Conservation (phyloP, 2,797 vertebrate species). For the Thamnophis elegans region DNA sequence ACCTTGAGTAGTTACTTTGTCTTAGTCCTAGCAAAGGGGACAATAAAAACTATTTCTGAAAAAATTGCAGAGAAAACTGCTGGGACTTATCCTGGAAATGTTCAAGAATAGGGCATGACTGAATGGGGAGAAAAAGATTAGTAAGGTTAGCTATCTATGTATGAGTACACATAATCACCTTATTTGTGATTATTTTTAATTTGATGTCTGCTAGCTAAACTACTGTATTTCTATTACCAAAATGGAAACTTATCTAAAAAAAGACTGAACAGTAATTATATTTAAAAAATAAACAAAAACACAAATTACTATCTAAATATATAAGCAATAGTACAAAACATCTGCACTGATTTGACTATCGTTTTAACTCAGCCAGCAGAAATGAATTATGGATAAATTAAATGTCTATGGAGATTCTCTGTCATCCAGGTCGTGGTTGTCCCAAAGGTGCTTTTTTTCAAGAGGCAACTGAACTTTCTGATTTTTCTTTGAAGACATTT, state of each 20-base stretch:
- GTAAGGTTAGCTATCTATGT: neutral
- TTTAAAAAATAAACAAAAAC: neutral
- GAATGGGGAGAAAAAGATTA: neutral
- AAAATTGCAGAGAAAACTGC: neutral
- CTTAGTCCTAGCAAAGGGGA: neutral
- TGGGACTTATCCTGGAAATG: neutral
- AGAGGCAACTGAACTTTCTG: no score
- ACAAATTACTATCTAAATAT: neutral
- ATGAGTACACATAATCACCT: neutral
- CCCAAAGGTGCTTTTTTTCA: no score
- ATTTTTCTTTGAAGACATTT: no score
- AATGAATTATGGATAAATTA: neutral
- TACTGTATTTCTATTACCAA: neutral
- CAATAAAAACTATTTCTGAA: neutral
- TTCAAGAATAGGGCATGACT: neutral
- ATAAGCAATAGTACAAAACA: neutral
- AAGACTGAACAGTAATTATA: neutral
- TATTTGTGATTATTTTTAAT: neutral
- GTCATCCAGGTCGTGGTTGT: no score
- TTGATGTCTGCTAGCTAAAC: neutral
- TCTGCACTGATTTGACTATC: neutral
- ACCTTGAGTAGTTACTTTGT: neutral
- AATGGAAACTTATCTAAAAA: neutral
- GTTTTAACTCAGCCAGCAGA: neutral
- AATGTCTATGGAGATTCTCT: no score